These are phyloP conservation scores for Ciconia nigra DNA, from an alignment of 2,797 vertebrate species.

Conservation along the genomic window DNA sequence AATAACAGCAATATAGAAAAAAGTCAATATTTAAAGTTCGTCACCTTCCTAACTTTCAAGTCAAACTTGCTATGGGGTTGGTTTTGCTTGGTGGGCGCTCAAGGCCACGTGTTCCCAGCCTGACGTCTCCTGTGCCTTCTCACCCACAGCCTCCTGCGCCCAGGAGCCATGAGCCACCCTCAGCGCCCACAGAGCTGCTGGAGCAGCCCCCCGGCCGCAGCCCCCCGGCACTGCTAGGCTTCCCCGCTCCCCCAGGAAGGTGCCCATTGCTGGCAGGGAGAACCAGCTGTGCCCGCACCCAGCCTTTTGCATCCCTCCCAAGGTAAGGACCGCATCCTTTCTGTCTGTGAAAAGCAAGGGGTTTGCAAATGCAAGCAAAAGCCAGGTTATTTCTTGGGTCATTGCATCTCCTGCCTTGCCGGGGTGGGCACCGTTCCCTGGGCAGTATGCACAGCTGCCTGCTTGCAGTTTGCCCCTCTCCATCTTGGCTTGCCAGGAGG, in stretches of 20 bases:
- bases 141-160: background rate
- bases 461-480: background rate
- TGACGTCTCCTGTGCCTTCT: background rate
- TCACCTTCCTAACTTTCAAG: background rate
- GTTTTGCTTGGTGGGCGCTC: background rate
- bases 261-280: background rate
- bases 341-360: background rate
- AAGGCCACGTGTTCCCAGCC: accelerated
- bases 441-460: background rate
- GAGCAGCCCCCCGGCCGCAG: background rate
- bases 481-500: background rate
- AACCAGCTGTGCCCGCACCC: accelerated
- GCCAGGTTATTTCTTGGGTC: accelerated
- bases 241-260: background rate
- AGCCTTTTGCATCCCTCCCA: background rate
- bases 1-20: background rate
- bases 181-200: accelerated
- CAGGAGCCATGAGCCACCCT: background rate
- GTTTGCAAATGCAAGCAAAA: background rate
- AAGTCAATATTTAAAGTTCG: background rate
- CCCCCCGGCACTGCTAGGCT: background rate
- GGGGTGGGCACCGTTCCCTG: background rate
- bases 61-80: background rate
- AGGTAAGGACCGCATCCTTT: slow-evolving; percentile 9
- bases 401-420: background rate